Base-by-base conservation (phyloP, 2,113 vertebrate genomes). In the Eulacestoma nigropectus region DNA sequence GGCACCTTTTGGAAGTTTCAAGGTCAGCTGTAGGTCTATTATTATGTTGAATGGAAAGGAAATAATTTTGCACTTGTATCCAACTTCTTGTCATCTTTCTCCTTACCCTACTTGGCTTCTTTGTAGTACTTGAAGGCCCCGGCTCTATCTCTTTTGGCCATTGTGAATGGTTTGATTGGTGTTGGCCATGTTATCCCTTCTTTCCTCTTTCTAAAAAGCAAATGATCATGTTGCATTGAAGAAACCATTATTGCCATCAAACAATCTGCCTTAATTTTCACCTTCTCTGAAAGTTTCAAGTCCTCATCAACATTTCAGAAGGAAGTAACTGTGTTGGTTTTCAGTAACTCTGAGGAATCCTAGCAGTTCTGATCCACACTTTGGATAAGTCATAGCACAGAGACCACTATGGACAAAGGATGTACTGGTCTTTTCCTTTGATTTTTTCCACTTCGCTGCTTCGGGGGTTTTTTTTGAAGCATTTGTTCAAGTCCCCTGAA, bases 11-110 rank as follows among this genome's bases (percentile, higher is more conserved):
- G 95, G 95, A 97, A 97, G 94, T 97, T 96, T 97, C 90, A 97
- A 97, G 97, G 96, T 96, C 95, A 97, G 97, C 94, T 96, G 90
- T 97, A 94, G 93, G 96, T 97, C 95, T 97, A 97, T 97, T 97
- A 96, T 97, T 97, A 97, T 96, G 84, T 91, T 96, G 96, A 97
- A 97, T 96, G 95, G 95, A 96, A 96, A 97, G 90, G 94, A 95
- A 97, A 97, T 97, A 96, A 96, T 97, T 97, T 97, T 94, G 84
- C 77, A 93, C 95, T 96, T 95, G 92, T 92, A 96, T 95, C 94
- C 87, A 96, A 96, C 86, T 93, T 83, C 94, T 95, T 97, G 94
- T 95, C 92, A 97, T 96, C 96, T 97, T 95, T 97, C 95, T 97
- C 95, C 96, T 96, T 95, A 96, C 76, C 94, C 95, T 95, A 96